Evolutionary conservation across 1,140 invertebrate species (phyloP), one percentile per base, ranked within the genome.

Genomic region (Neodiprion lecontei): DNA sequence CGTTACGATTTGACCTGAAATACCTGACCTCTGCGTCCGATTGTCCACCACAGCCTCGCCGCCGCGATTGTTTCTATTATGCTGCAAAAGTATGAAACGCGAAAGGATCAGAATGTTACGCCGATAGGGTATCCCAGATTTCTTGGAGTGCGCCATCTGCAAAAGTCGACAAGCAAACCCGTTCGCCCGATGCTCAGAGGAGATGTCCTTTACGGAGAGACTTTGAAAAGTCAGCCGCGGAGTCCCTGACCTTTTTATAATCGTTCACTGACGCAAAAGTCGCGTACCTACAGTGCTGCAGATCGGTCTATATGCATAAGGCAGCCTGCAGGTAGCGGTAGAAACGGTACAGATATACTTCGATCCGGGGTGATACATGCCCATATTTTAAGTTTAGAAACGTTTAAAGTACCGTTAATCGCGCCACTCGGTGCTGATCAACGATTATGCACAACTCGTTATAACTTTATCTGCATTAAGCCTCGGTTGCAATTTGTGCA

Each of bases 181-280:
- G 28, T 40, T 5, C 28, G 28, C 28, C 28, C 28, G 28, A 40
- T 40, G 5, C 28, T 5, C 5, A 1, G 28, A 40, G 4, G 28
- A 40, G 28, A 40, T 40, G 28, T 40, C 53, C 11, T 61, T 61
- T 14, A 61, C 53, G n/a, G 11, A 17, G 53, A 61, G 53, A 61
- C 11, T 61, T 17, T 61, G 11, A 61, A 61, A 8, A 61, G 53
- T 61, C 53, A 17, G 53, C 53, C 28, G 28, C 28, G 53, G 53
- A 61, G 53, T 61, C 53, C 53, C 53, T 61, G 53, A 61, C 53
- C 3, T 61, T 61, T 61, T 61, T 61, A 61, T 61, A 61, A 14
- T 61, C n/a, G n/a, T 61, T 40, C 28, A 0, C 28, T 40, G 28
- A 40, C 28, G 28, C 28, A 40, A 40, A 40, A 40, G 28, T 40